A percentile compares a stretch with the other conserved stretches of the same genome.
Conservation (phyloP, 2,888 invertebrate genomes). For the Synanthedon tipuliformis region DNA sequence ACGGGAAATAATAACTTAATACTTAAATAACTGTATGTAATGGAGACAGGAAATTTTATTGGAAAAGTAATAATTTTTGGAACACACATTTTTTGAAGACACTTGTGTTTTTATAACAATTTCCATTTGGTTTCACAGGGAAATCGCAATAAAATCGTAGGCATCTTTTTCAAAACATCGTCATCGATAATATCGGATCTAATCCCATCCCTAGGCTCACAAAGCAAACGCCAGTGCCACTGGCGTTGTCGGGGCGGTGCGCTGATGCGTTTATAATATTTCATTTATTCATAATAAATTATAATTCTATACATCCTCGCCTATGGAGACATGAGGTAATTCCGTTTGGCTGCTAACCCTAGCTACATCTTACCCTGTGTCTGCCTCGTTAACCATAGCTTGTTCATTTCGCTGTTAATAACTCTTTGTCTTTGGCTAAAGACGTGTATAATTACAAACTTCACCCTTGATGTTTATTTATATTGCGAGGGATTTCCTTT, state of each 20-base stretch:
- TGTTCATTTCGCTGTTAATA: constrained; percentile 2
- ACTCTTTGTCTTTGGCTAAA: not conserved
- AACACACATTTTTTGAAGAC: no score
- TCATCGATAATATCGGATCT: constrained; percentile 12
- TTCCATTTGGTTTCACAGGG: no score
- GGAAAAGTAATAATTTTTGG: no score
- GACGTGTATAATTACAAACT: not conserved
- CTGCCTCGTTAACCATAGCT: constrained; percentile 10
- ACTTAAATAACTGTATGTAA: no score
- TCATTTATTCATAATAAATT: constrained; percentile 71
- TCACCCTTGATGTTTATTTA: not conserved
- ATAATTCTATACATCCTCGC: constrained; percentile 47
- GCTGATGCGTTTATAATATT: constrained; percentile 71
- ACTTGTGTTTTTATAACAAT: no score
- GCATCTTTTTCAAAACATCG: constrained; percentile 4
- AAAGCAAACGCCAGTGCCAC: constrained; percentile 69
- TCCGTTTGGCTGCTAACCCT: constrained; percentile 21
- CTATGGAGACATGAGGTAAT: constrained; percentile 33
- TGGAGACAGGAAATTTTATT: no score
- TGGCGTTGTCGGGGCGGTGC: constrained; percentile 65
- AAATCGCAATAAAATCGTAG: no score
- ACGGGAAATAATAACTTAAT: no score
- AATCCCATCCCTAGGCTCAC: constrained; percentile 37
- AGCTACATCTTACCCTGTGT: constrained; percentile 4
- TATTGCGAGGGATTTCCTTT: not conserved